A percentile compares a stretch with the other conserved stretches of the same genome.
Conservation (phyloP, 2,113 vertebrate genomes). For the Vulpes ferrilata region DNA sequence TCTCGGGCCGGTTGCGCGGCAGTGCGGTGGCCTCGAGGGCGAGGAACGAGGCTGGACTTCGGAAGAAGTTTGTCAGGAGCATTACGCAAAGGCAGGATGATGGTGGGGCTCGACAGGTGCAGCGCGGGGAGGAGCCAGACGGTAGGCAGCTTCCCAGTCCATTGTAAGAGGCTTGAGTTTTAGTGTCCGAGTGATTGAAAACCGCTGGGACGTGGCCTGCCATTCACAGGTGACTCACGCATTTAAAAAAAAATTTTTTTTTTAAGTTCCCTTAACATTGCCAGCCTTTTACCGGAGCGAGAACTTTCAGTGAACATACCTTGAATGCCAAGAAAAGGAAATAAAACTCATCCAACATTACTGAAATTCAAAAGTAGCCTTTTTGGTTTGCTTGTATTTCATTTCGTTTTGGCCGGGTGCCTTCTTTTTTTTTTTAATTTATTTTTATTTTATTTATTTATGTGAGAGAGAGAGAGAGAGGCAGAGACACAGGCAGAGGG, state of each 20-base stretch:
- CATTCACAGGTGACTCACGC: neutral
- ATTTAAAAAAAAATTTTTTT: neutral
- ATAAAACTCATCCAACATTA: neutral
- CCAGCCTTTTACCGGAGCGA: neutral
- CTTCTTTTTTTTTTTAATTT: neutral
- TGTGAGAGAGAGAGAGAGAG: too few relatives aligned
- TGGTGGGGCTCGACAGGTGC: neutral
- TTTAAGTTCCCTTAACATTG: neutral
- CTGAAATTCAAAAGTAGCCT: neutral
- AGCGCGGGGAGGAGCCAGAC: neutral
- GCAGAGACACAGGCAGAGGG: too few relatives aligned
- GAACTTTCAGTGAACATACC: neutral
- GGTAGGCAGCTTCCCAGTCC: neutral
- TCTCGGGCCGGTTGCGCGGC: neutral
- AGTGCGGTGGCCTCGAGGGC: neutral
- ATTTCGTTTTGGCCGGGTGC: neutral
- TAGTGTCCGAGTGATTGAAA: neutral
- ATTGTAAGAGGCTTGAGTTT: neutral
- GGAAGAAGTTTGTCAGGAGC: neutral
- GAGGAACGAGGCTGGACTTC: neutral
- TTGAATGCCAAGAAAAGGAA: neutral
- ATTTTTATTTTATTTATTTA: too few relatives aligned
- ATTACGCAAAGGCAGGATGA: neutral
- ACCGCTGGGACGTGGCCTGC: neutral
- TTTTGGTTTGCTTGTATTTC: fast-evolving